A percentile compares a stretch with the other conserved stretches of the same genome.
phyloP scores from a whole-genome alignment of 35 echinoderm and acorn worm species.

The Diadema setosum region DNA sequence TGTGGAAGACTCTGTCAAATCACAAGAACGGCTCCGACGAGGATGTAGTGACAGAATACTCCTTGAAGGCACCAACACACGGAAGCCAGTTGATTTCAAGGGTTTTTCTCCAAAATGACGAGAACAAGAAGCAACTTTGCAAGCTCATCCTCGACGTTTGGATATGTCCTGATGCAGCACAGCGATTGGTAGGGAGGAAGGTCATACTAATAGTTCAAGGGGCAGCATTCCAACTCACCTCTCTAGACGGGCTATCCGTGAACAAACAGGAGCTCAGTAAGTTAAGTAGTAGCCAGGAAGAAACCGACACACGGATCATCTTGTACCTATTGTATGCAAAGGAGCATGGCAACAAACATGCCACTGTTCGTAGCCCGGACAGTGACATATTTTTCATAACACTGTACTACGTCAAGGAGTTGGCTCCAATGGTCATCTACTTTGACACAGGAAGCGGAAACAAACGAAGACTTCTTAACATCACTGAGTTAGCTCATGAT shows the following conservation, averaged over 20 bases:
- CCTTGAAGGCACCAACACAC: neutral
- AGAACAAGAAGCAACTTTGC: slow-evolving; percentile 34
- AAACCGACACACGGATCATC: neutral
- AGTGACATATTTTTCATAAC: slow-evolving; percentile 24
- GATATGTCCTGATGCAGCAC: too few relatives aligned
- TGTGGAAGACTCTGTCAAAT: slow-evolving; percentile 5
- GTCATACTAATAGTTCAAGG: too few relatives aligned
- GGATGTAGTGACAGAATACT: slow-evolving; percentile 23
- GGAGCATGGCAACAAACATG: neutral
- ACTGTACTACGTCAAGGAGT: neutral
- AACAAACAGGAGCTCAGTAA: neutral
- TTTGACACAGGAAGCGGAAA: slow-evolving; percentile 44
- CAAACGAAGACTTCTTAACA: slow-evolving; percentile 38
- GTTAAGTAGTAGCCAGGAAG: neutral
- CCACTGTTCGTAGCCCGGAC: too few relatives aligned
- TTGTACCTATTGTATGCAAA: slow-evolving; percentile 7
- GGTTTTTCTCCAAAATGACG: slow-evolving; percentile 34
- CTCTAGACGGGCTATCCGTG: too few relatives aligned
- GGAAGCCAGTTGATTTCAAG: slow-evolving; percentile 6
- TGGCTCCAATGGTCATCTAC: neutral
- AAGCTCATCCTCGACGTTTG: neutral
- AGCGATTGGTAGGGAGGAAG: too few relatives aligned
- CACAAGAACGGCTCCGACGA: neutral
- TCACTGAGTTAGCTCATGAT: slow-evolving; percentile 14
- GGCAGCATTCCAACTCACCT: too few relatives aligned